Percentiles rank a stretch among this genome's conserved stretches.
Evolutionary conservation across 2,888 invertebrate genomes (phyloP).

Genomic region (Athalia rosae): DNA sequence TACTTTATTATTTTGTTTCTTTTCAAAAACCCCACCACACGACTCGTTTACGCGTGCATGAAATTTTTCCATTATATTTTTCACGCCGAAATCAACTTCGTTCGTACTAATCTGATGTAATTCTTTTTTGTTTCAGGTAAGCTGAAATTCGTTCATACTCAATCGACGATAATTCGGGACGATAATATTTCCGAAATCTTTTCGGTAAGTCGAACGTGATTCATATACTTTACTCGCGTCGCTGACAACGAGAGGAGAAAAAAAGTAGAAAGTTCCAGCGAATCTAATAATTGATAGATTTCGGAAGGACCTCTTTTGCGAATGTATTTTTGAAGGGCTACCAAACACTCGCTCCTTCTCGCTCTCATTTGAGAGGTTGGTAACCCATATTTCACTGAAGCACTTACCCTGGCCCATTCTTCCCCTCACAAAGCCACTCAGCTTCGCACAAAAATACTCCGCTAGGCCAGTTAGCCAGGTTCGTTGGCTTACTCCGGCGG

Average conservation of each 20-base stretch:
- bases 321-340: constrained; percentile 67
- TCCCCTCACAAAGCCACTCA: constrained; percentile 68
- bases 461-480: constrained; percentile 58
- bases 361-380: constrained; percentile 44
- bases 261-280: neutral
- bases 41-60: no score
- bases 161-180: neutral
- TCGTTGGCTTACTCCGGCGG: constrained; percentile 23
- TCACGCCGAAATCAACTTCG: constrained; percentile 4
- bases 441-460: constrained; percentile 64
- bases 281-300: constrained; percentile 35
- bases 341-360: constrained; percentile 63
- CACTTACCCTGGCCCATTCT: constrained; percentile 68
- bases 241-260: neutral
- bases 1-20: no score
- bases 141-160: constrained; percentile 33
- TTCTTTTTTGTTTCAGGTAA: constrained; percentile 57
- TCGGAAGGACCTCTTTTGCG: constrained; percentile 40
- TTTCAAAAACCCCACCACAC: no score
- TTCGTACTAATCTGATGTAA: neutral
- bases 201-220: constrained; percentile 41
- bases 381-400: constrained; percentile 72
- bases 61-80: neutral
- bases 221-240: neutral
- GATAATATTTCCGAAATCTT: constrained; percentile 13